Evolutionary conservation across 2,888 invertebrate species (phyloP).

Genomic region (Ypsolopha scabrella): DNA sequence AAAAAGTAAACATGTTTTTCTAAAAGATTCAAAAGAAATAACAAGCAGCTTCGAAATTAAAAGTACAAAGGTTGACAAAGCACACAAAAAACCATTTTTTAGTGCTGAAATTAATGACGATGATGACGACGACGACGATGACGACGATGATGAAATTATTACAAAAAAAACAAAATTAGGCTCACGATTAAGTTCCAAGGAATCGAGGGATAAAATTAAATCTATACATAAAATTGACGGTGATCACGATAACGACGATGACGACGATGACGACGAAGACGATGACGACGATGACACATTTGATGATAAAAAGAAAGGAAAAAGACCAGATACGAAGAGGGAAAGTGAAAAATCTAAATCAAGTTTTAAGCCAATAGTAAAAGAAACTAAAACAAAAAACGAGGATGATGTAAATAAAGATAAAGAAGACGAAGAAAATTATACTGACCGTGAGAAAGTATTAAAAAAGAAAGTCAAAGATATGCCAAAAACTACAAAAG

Average conservation of each 20-base stretch:
- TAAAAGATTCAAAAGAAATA: background rate
- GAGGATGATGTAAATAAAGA: constrained; percentile 10
- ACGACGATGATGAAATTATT: background rate
- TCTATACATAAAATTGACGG: background rate
- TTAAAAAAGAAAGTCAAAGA: background rate
- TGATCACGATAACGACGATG: background rate
- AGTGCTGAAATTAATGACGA: constrained; percentile 9
- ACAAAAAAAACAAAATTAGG: background rate
- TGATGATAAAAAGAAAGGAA: constrained; percentile 7
- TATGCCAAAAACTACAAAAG: no score
- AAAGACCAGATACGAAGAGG: constrained; percentile 4
- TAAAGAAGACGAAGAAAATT: constrained; percentile 14
- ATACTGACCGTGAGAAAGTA: background rate
- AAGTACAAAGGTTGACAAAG: constrained; percentile 8
- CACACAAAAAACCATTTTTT: constrained; percentile 7
- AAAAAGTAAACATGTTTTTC: background rate
- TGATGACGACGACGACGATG: constrained; percentile 13
- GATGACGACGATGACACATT: constrained; percentile 3
- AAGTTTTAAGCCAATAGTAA: background rate
- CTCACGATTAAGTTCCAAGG: background rate
- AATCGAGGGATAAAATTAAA: background rate
- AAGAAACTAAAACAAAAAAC: background rate
- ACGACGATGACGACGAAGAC: constrained; percentile 6
- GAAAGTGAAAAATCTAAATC: background rate
- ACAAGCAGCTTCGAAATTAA: background rate